Evolutionary conservation across 2,113 vertebrate genomes (phyloP), one percentile per base, ranked within the genome.

Genomic region (Anarhynchus alexandrinus): DNA sequence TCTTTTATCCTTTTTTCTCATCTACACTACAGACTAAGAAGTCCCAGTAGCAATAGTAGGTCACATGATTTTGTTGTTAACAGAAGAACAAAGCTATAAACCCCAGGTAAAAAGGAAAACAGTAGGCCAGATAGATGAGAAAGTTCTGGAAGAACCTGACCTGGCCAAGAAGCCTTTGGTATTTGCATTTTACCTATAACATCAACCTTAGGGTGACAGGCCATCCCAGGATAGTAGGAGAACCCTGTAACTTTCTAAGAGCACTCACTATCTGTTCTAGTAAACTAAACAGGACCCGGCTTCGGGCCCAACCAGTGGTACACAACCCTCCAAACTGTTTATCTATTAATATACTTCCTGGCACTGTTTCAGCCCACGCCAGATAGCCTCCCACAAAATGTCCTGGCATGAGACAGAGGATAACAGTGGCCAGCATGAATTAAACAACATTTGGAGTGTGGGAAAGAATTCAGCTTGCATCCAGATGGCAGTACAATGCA

Each of bases 381-480:
- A 93, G 93, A 93, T 82, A 96, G 74, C 74, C 78, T 95, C 92
- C 87, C 70, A 92, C 90, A 82, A 51, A 70, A 70, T 5, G 66
- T 90, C 87, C 94, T 93, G 94, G 96, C 94, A 77, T 34, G 19
- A 95, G 83, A 9, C 17, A n/a, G 61, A 74, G 62, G 17, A 23
- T 52, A 61, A 16, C 67, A 82, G 78, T 77, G 85, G 85, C 92
- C 95, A 82, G 34, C 5, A 38, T 25, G 62, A 91, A 87, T 93
- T 96, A 90, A 93, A 91, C 91, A 95, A 83, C 92, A 96, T 95
- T 79, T 91, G 87, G 93, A 95, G 78, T 73, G 93, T 90, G 93
- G 96, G 93, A 95, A 94, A 92, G 66, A 67, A 36, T 15, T 93
- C 58, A 82, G 82, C 40, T 79, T 45, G 40, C 9, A 18, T 85